Conservation (phyloP, 2,888 invertebrate species). For the Macrophya annulata region DNA sequence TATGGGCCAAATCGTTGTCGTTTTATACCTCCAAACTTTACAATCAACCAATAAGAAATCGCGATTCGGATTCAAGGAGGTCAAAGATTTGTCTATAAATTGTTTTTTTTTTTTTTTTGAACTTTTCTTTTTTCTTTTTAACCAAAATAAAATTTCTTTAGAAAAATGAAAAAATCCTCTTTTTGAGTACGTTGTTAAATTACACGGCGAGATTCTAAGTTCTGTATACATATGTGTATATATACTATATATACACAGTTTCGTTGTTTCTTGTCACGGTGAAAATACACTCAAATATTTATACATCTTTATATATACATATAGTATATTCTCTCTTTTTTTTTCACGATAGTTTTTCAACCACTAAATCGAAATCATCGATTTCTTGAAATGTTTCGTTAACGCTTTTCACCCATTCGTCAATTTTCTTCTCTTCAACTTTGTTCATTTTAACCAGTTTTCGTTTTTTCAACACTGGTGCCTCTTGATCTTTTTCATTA, state of each 20-base stretch:
- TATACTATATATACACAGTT: no score
- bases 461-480: slow-evolving; percentile 61
- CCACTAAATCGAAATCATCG: slow-evolving; percentile 71
- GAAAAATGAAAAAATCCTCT: background rate
- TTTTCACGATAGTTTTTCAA: slow-evolving; percentile 66
- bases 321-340: background rate
- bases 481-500: slow-evolving; percentile 51
- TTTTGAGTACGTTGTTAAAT: background rate
- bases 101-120: background rate
- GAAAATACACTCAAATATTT: background rate
- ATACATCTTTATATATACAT: background rate
- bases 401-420: slow-evolving; percentile 70
- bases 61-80: background rate
- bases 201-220: background rate
- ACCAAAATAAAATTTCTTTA: background rate
- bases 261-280: background rate
- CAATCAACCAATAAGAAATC: background rate
- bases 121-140: background rate
- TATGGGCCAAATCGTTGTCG: background rate
- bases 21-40: background rate
- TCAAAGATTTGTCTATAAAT: background rate
- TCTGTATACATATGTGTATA: no score
- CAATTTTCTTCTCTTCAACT: slow-evolving; percentile 62
- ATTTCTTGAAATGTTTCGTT: slow-evolving; percentile 74
- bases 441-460: slow-evolving; percentile 61